phyloP scores from a whole-genome alignment of 2,113 vertebrate genomes.

The Ceyx margarethae region DNA sequence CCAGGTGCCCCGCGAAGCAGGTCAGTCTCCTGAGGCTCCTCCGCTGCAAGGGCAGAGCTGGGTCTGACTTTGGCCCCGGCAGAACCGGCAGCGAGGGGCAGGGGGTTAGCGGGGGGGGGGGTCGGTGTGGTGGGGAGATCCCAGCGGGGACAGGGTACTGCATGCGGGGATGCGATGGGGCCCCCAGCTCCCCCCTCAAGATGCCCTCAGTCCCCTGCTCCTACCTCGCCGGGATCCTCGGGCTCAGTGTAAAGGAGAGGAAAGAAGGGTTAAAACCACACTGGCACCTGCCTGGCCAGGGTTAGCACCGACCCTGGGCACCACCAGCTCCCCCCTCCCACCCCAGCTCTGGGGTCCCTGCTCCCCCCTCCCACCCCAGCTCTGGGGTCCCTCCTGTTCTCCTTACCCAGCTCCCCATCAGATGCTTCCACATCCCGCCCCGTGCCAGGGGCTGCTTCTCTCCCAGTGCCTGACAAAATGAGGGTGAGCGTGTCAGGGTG shows the following conservation, averaged over 20 bases:
- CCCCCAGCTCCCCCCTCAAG: neutral
- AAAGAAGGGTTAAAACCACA: neutral
- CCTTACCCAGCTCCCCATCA: constrained; percentile 19
- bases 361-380: neutral
- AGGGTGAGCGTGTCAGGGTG: neutral
- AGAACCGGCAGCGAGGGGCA: neutral
- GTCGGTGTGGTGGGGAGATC: neutral
- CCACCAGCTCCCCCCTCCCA: neutral
- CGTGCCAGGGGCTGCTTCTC: neutral
- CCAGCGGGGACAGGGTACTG: fast-evolving
- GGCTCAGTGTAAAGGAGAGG: constrained; percentile 41
- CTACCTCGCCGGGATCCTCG: constrained; percentile 55
- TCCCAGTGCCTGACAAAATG: neutral
- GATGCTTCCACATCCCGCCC: neutral
- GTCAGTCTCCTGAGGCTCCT: constrained; percentile 77
- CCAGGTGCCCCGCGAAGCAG: constrained; percentile 55
- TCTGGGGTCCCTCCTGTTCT: neutral
- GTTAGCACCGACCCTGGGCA: neutral
- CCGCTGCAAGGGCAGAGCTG: neutral
- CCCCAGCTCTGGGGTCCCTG: no score
- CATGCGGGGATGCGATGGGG: neutral
- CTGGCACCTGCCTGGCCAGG: fast-evolving
- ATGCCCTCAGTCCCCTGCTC: neutral
- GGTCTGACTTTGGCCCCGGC: neutral
- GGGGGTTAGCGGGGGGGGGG: fast-evolving